Evolutionary conservation across 2,888 invertebrate species (phyloP).

Genomic region (Agriotes lineatus): DNA sequence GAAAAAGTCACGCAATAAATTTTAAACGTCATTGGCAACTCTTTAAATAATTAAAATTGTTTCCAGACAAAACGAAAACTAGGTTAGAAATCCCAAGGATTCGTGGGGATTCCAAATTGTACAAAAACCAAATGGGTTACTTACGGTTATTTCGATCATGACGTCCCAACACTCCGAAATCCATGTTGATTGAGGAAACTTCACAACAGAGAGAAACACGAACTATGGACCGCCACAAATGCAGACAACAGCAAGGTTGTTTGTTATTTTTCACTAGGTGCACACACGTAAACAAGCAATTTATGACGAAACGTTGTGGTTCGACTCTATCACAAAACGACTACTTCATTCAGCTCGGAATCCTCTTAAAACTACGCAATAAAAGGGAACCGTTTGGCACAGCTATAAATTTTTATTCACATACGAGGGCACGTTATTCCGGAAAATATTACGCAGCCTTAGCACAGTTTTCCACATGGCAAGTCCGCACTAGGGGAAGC

Average conservation of each 20-base stretch:
- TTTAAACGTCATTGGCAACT: no score
- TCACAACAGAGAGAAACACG: neutral
- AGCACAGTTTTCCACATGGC: constrained; percentile 16
- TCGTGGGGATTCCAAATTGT: no score
- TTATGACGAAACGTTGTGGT: constrained; percentile 9
- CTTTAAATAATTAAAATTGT: no score
- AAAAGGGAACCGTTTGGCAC: neutral
- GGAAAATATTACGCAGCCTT: constrained; percentile 18
- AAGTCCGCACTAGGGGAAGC: neutral
- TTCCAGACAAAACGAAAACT: no score
- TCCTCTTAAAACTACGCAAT: constrained; percentile 4
- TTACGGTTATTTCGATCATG: constrained; percentile 52
- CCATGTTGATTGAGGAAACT: constrained; percentile 37
- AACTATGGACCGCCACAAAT: no score
- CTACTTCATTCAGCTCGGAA: neutral
- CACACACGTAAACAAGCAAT: constrained; percentile 12
- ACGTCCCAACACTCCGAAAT: constrained; percentile 47
- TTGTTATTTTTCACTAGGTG: constrained; percentile 6
- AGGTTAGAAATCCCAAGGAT: no score
- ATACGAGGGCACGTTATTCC: neutral
- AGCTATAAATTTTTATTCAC: neutral
- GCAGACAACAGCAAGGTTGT: constrained; percentile 2
- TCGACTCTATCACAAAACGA: neutral
- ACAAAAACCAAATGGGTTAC: no score
- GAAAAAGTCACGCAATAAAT: no score